phyloP scores from a whole-genome alignment of 2,113 vertebrate species.

The Trematomus loennbergii region DNA sequence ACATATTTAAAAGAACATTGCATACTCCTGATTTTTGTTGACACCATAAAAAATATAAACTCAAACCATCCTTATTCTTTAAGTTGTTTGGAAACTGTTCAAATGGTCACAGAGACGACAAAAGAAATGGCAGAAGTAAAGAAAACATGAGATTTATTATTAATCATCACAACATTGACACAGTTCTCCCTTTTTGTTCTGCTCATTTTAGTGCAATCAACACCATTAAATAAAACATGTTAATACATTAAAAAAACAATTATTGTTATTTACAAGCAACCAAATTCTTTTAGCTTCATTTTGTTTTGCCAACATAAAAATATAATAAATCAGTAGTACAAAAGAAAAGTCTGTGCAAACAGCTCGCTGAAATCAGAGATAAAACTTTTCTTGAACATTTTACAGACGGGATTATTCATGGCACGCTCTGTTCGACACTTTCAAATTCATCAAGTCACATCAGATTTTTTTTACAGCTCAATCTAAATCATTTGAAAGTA shows the following conservation, averaged over 20 bases:
- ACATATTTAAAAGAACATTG: not conserved
- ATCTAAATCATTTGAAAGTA: not conserved
- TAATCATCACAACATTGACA: slow-evolving; percentile 73
- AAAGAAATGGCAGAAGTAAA: slow-evolving; percentile 37
- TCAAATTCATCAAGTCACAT: not conserved
- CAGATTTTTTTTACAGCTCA: not conserved
- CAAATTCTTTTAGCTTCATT: slow-evolving; percentile 19
- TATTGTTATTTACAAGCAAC: slow-evolving; percentile 79
- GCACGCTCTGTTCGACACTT: slow-evolving; percentile 41
- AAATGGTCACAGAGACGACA: not conserved
- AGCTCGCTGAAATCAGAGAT: slow-evolving; percentile 21
- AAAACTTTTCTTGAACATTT: not conserved
- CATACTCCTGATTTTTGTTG: not conserved
- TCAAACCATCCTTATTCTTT: not conserved
- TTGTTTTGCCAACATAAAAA: slow-evolving; percentile 48
- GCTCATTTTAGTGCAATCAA: slow-evolving; percentile 74
- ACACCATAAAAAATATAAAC: not conserved
- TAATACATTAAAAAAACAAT: slow-evolving; percentile 81
- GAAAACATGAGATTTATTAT: slow-evolving; percentile 80
- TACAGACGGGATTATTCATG: slow-evolving; percentile 35
- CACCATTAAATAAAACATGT: slow-evolving; percentile 72
- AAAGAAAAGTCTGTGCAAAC: slow-evolving; percentile 68
- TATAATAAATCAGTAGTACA: slow-evolving; percentile 44
- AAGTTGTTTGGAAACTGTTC: not conserved
- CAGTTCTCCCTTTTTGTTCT: slow-evolving; percentile 80